Conservation (phyloP, 2,797 vertebrate species). For the Neostethus bicornis region DNA sequence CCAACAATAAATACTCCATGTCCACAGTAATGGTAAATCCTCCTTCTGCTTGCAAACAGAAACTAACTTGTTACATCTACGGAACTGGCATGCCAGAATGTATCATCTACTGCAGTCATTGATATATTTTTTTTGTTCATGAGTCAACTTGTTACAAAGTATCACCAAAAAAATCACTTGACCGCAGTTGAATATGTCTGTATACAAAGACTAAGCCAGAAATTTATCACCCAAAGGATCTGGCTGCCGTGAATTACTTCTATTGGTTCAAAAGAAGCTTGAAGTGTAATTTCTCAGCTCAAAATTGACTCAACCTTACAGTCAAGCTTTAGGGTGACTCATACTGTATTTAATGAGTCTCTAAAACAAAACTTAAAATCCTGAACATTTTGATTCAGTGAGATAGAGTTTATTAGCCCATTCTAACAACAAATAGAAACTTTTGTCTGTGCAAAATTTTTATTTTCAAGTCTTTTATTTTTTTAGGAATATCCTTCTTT, state of each 20-base stretch:
- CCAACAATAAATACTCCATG: conserved; percentile 94
- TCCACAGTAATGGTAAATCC: conserved; percentile 86
- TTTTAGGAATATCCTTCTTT: conserved; percentile 94
- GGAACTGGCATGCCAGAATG: neutral
- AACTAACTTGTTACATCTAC: neutral
- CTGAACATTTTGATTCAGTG: neutral
- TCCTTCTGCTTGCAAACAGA: neutral
- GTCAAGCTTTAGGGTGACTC: neutral
- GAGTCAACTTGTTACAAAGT: neutral
- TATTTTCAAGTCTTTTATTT: neutral
- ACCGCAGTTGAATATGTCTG: neutral
- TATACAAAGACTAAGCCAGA: neutral
- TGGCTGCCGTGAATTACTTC: neutral
- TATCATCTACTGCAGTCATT: neutral
- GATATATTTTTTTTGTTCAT: neutral
- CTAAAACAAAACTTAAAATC: neutral
- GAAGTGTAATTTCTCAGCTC: neutral
- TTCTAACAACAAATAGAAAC: neutral
- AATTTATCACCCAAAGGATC: neutral
- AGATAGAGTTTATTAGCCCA: neutral
- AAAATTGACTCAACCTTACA: neutral
- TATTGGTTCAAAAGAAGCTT: conserved; percentile 4
- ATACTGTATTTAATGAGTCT: neutral
- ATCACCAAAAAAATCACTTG: neutral
- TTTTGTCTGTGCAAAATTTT: neutral